Evolutionary conservation across 2,888 invertebrate species (phyloP), one percentile per base, ranked within the genome.

Genomic region (Acrobasis suavella): DNA sequence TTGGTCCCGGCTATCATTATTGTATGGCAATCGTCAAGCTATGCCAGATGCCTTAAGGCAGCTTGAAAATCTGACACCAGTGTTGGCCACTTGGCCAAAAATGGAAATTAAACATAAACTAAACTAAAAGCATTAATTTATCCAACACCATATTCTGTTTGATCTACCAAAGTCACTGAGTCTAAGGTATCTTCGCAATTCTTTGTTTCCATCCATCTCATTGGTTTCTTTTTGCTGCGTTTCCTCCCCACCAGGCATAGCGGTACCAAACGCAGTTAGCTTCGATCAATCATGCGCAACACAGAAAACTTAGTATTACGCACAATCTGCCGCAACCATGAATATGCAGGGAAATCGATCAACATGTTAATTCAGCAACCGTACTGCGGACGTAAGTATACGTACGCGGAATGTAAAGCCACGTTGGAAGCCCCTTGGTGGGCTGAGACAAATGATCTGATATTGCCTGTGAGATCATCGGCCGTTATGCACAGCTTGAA

Each of bases 321-420:
- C 61, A 68, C 59, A 66, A 69, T 72, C 72, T 72, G 71, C 66
- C 67, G 65, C 68, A 56, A 49, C 55, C 72, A 77, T 82, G 75
- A 82, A 80, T 80, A 81, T 81, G 77, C 77, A 78, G 69, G 73
- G 76, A 74, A 68, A 82, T 79, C 81, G 73, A 82, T 82, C 82
- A 78, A 76, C 73, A 81, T 80, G 76, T 73, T 78, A 82, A 81
- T 82, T 67, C 69, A 73, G 72, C 71, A 71, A 71, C 72, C 72
- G 69, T 72, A 71, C 73, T 69, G 69, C 74, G 66, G 68, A 70
- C 68, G 72, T 73, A 67, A 75, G 74, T 72, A 73, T 72, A 56
- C 56, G 56, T 42, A 70, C 72, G 65, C 62, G 61, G 65, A 69
- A 67, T 58, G 60, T 60, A 58, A 32, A 32, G 63, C 65, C 64